These are phyloP conservation scores for Teleogryllus oceanicus DNA, from an alignment of 2,888 invertebrate genomes.

Conservation along the genomic window DNA sequence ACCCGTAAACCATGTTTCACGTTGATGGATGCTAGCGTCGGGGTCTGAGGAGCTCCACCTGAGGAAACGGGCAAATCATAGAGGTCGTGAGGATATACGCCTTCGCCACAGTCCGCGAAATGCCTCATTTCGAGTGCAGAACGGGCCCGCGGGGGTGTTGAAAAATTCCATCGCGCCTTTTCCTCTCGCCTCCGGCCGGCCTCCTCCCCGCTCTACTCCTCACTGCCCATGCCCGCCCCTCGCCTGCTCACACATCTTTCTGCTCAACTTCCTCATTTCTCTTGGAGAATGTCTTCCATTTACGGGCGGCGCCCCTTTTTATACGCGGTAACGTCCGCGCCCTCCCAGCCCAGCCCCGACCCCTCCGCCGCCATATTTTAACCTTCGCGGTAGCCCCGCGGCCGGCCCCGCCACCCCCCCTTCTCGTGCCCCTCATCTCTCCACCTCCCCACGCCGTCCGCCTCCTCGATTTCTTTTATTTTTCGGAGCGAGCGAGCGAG, in stretches of 20 bases:
- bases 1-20: too few relatives aligned
- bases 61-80: too few relatives aligned
- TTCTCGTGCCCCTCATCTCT: neutral
- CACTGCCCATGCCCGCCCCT: too few relatives aligned
- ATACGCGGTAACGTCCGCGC: neutral
- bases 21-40: too few relatives aligned
- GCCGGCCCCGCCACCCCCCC: neutral
- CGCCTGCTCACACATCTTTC: neutral
- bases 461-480: neutral
- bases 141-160: too few relatives aligned
- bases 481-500: neutral
- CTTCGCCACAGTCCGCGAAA: too few relatives aligned
- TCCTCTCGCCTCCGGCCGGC: too few relatives aligned
- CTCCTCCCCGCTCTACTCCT: too few relatives aligned
- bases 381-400: neutral
- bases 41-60: too few relatives aligned
- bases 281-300: constrained; percentile 18
- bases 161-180: too few relatives aligned
- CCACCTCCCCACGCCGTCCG: neutral
- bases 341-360: neutral
- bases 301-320: constrained; percentile 4
- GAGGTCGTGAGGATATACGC: too few relatives aligned
- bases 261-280: neutral
- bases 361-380: constrained; percentile 6
- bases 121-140: too few relatives aligned